These are phyloP conservation scores for Scyliorhinus canicula DNA, from an alignment of 2,797 vertebrate species.

Conservation along the genomic window DNA sequence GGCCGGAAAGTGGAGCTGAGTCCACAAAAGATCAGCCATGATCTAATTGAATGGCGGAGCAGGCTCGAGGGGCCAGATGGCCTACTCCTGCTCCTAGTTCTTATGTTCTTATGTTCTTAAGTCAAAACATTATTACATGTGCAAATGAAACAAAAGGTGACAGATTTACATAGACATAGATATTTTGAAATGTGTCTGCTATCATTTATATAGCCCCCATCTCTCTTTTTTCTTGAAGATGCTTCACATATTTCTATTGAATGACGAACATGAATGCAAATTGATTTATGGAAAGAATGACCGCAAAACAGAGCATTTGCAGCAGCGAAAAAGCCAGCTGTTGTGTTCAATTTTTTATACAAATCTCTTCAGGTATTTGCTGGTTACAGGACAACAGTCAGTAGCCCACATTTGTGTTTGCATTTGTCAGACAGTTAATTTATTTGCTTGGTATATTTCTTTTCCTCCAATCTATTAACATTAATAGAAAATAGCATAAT, in stretches of 20 bases:
- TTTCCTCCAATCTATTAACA: not conserved
- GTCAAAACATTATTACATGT: constrained; percentile 8
- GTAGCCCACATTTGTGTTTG: not conserved
- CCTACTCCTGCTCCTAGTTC: too few relatives aligned
- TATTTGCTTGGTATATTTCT: not conserved
- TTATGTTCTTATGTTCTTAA: too few relatives aligned
- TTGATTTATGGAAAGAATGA: not conserved
- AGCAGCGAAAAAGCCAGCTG: not conserved
- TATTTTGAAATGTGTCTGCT: not conserved
- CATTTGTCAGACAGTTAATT: not conserved
- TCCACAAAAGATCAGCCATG: too few relatives aligned
- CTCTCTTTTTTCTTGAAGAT: not conserved
- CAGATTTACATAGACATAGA: not conserved
- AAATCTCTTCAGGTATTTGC: not conserved
- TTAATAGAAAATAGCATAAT: not conserved
- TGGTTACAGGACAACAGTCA: not conserved
- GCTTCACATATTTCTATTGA: not conserved
- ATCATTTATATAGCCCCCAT: not conserved
- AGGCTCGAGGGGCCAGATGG: too few relatives aligned
- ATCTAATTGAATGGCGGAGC: too few relatives aligned
- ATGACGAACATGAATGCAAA: not conserved
- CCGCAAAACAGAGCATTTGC: not conserved
- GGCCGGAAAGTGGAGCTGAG: too few relatives aligned
- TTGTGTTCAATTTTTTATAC: not conserved
- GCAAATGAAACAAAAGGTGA: constrained; percentile 1